Conservation (phyloP, 1,140 invertebrate species). For the Drosophila leontia region DNA sequence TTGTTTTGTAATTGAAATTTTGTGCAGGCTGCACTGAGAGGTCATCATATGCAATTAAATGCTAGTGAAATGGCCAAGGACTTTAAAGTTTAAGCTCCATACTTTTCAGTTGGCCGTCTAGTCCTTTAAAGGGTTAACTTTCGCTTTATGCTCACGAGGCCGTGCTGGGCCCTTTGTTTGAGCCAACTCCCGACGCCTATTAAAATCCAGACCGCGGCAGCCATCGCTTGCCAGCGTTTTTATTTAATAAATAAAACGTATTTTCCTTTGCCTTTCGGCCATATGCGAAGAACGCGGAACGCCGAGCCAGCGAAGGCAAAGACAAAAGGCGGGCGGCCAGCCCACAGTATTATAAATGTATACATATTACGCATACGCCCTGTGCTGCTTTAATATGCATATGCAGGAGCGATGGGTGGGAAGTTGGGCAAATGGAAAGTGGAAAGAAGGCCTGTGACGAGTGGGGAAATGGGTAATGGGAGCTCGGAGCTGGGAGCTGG, state of each 20-base stretch:
- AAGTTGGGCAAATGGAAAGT: background rate
- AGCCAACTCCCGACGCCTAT: constrained; percentile 26
- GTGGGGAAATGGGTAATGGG: constrained; percentile 8
- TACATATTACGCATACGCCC: constrained; percentile 68
- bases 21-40: background rate
- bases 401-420: constrained; percentile 44
- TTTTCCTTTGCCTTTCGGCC: constrained; percentile 66
- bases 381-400: constrained; percentile 76
- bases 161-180: constrained; percentile 19
- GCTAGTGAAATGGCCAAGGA: constrained; percentile 24
- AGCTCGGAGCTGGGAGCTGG: background rate
- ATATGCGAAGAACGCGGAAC: constrained; percentile 35
- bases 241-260: constrained; percentile 78
- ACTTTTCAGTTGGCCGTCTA: background rate
- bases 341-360: constrained; percentile 56
- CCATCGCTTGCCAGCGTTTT: constrained; percentile 43
- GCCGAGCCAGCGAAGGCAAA: constrained; percentile 32
- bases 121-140: constrained; percentile 25
- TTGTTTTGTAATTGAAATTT: constrained; percentile 51
- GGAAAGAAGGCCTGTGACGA: background rate
- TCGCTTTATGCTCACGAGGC: constrained; percentile 18
- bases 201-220: constrained; percentile 21
- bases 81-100: constrained; percentile 24
- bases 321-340: constrained; percentile 52
- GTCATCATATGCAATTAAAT: constrained; percentile 21